A percentile compares a stretch with the other conserved stretches of the same genome.
Conservation (phyloP, 2,113 vertebrate species). For the Tenebrosternarchus preto region DNA sequence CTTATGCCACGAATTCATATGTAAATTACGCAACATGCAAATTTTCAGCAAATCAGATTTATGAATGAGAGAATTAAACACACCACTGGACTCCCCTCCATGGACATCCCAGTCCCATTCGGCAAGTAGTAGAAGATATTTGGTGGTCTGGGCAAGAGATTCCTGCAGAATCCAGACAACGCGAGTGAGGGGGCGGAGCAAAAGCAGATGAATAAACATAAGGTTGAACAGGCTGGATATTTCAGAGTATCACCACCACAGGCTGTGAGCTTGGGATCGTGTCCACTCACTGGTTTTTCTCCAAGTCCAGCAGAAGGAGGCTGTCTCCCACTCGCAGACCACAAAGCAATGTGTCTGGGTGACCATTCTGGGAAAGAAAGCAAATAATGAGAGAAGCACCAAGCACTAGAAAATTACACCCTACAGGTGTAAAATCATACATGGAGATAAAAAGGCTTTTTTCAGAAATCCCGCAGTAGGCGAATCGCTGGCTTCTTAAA, state of each 20-base stretch:
- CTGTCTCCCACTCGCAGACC: constrained; percentile 76
- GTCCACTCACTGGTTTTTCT: constrained; percentile 82
- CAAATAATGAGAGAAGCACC: neutral
- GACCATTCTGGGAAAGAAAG: constrained; percentile 63
- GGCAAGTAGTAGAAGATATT: constrained; percentile 83
- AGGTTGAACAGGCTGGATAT: constrained; percentile 4
- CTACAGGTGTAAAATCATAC: neutral
- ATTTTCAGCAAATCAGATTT: neutral
- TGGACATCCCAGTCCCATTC: constrained; percentile 73
- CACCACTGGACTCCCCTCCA: constrained; percentile 73
- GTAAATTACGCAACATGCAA: too few relatives aligned
- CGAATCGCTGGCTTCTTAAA: too few relatives aligned
- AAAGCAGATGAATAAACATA: constrained; percentile 32
- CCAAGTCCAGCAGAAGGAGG: constrained; percentile 78
- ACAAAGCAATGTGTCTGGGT: constrained; percentile 71
- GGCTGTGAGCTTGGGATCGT: constrained; percentile 1
- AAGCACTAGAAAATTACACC: too few relatives aligned
- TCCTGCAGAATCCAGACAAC: constrained; percentile 65
- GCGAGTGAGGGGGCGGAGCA: neutral
- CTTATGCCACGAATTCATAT: neutral
- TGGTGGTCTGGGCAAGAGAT: constrained; percentile 73
- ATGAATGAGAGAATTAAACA: constrained; percentile 49
- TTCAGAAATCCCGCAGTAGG: neutral
- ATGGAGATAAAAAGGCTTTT: neutral
- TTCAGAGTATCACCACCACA: neutral